These are phyloP conservation scores for Aelia acuminata DNA, from an alignment of 2,888 invertebrate genomes.

Conservation along the genomic window DNA sequence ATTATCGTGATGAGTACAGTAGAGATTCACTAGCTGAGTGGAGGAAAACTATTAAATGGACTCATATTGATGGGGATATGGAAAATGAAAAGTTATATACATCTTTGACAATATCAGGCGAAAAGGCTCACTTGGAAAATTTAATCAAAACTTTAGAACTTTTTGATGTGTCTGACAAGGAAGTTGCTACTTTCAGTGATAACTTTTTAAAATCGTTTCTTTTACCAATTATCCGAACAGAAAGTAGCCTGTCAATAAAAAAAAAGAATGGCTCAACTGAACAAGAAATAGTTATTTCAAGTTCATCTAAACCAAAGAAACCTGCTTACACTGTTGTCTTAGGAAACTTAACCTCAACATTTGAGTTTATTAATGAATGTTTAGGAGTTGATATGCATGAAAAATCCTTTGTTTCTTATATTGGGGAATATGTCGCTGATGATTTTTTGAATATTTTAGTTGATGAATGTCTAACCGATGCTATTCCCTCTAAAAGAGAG, in stretches of 20 bases:
- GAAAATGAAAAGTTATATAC: slow-evolving; percentile 40
- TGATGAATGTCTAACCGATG: slow-evolving; percentile 80
- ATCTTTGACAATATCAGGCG: slow-evolving; percentile 69
- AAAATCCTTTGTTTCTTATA: slow-evolving; percentile 72
- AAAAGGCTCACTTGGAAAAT: slow-evolving; percentile 68
- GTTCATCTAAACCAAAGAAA: slow-evolving; percentile 69
- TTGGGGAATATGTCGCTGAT: slow-evolving; percentile 72
- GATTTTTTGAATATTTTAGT: slow-evolving; percentile 78
- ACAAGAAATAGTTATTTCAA: slow-evolving; percentile 69
- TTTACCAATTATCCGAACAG: slow-evolving; percentile 73
- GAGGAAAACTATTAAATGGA: slow-evolving; percentile 63
- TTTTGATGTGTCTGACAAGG: slow-evolving; percentile 70
- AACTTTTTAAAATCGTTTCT: slow-evolving; percentile 75
- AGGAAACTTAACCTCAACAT: slow-evolving; percentile 73
- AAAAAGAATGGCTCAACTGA: slow-evolving; percentile 67
- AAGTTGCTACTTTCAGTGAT: slow-evolving; percentile 74
- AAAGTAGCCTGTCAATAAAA: slow-evolving; percentile 71
- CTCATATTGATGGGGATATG: slow-evolving; percentile 55
- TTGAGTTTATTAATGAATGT: slow-evolving; percentile 74
- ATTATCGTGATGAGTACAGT: slow-evolving; percentile 42
- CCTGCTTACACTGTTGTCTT: slow-evolving; percentile 74
- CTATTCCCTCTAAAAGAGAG: slow-evolving; percentile 82
- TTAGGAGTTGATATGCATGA: slow-evolving; percentile 72
- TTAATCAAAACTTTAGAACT: slow-evolving; percentile 67
- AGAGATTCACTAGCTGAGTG: slow-evolving; percentile 60